These are phyloP conservation scores for Neomorphus geoffroyi DNA, from an alignment of 2,797 vertebrate genomes.

Conservation along the genomic window DNA sequence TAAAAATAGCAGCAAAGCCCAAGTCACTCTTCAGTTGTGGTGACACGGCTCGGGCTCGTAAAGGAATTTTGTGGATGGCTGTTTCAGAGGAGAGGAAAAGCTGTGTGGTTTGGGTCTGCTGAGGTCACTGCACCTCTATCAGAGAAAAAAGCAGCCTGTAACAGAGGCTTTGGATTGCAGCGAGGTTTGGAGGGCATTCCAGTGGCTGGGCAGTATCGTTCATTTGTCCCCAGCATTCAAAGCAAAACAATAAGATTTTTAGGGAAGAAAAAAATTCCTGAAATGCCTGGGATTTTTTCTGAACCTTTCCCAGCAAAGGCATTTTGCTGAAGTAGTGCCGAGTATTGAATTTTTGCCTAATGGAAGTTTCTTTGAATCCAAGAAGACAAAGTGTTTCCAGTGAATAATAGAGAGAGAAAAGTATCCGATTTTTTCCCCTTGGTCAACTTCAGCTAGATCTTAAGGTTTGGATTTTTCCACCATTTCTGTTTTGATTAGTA, in stretches of 20 bases:
- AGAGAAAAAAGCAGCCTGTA: background rate
- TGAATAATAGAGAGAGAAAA: slow-evolving; percentile 7
- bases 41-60: fast-evolving
- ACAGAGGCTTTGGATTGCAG: background rate
- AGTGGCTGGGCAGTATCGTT: background rate
- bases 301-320: background rate
- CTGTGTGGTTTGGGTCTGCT: background rate
- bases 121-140: background rate
- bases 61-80: background rate
- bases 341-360: slow-evolving; percentile 34
- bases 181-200: background rate
- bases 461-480: slow-evolving; percentile 5
- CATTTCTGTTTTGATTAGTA: slow-evolving; percentile 51
- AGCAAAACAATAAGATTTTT: slow-evolving; percentile 15
- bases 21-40: background rate
- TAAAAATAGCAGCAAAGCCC: background rate
- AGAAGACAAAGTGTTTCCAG: slow-evolving; percentile 22
- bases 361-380: slow-evolving; percentile 17
- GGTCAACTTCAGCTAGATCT: slow-evolving; percentile 7
- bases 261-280: background rate
- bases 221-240: background rate
- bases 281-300: background rate
- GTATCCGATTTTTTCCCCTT: background rate
- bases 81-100: background rate
- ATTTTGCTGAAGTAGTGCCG: background rate